Evolutionary conservation across 2,113 vertebrate genomes (phyloP).

Genomic region (Nematolebias whitei): DNA sequence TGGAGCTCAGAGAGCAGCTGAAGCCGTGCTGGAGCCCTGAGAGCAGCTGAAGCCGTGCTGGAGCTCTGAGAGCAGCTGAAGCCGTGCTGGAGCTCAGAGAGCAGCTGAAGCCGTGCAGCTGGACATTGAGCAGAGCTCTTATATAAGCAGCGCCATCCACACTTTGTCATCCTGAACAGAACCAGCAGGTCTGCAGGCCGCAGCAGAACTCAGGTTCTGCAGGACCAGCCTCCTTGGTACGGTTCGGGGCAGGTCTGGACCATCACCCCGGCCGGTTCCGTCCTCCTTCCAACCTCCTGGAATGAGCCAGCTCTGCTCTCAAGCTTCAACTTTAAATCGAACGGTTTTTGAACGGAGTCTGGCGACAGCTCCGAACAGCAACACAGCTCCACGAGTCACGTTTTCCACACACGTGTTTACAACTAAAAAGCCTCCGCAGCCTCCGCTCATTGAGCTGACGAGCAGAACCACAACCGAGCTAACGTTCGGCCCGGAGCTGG

Average conservation of each 20-base stretch:
- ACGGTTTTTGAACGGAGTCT: constrained; percentile 1
- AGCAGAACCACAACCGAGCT: background rate
- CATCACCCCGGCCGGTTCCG: constrained; percentile 10
- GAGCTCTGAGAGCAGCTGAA: too few relatives aligned
- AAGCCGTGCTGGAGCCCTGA: too few relatives aligned
- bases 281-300: background rate
- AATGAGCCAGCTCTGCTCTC: background rate
- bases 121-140: too few relatives aligned
- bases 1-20: too few relatives aligned
- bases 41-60: too few relatives aligned
- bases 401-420: too few relatives aligned
- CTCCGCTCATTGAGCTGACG: too few relatives aligned
- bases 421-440: too few relatives aligned
- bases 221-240: constrained; percentile 28
- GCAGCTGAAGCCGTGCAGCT: too few relatives aligned
- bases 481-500: constrained; percentile 12
- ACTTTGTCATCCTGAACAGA: too few relatives aligned
- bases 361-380: constrained; percentile 1
- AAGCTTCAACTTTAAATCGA: background rate
- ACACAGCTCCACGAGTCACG: constrained; percentile 28
- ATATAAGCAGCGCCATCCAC: too few relatives aligned
- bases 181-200: constrained; percentile 47
- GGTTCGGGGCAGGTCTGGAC: background rate
- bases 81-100: too few relatives aligned
- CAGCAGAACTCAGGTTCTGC: constrained; percentile 22